Evolutionary conservation across 1,140 invertebrate species (phyloP).

Genomic region (Trachelipus rathkii): DNA sequence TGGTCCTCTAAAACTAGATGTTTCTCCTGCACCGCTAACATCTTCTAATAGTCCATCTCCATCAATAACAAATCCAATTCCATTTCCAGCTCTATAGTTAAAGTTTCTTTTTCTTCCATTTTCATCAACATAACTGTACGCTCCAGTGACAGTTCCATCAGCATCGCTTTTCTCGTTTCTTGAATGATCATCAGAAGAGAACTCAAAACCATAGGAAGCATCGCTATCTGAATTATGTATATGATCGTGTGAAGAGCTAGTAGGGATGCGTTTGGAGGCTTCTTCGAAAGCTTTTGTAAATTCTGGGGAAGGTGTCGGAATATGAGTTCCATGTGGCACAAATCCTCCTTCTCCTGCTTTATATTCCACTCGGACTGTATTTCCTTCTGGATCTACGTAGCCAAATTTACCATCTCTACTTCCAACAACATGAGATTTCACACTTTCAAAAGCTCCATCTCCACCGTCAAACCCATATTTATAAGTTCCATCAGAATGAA

Average conservation of each 20-base stretch:
- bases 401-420: conserved; percentile 34
- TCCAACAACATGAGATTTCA: conserved; percentile 19
- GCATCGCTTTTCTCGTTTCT: conserved; percentile 42
- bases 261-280: too few relatives aligned
- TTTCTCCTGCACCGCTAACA: background rate
- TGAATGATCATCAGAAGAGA: conserved; percentile 42
- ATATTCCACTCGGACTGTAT: conserved; percentile 33
- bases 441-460: conserved; percentile 37
- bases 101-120: conserved; percentile 38
- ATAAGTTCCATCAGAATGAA: conserved; percentile 35
- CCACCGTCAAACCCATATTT: conserved; percentile 41
- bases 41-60: too few relatives aligned
- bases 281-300: too few relatives aligned
- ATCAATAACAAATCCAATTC: conserved; percentile 34
- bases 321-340: conserved; percentile 30
- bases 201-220: conserved; percentile 46
- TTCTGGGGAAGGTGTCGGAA: conserved; percentile 11
- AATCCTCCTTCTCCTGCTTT: conserved; percentile 37
- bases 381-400: conserved; percentile 33
- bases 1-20: background rate
- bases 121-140: conserved; percentile 49
- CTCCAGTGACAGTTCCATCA: conserved; percentile 48
- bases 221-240: background rate
- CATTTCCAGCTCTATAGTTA: conserved; percentile 38
- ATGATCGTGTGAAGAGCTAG: too few relatives aligned